Evolutionary conservation across 2,797 vertebrate species (phyloP), one percentile per base, ranked within the genome.

Genomic region (Sorex maritimensis): DNA sequence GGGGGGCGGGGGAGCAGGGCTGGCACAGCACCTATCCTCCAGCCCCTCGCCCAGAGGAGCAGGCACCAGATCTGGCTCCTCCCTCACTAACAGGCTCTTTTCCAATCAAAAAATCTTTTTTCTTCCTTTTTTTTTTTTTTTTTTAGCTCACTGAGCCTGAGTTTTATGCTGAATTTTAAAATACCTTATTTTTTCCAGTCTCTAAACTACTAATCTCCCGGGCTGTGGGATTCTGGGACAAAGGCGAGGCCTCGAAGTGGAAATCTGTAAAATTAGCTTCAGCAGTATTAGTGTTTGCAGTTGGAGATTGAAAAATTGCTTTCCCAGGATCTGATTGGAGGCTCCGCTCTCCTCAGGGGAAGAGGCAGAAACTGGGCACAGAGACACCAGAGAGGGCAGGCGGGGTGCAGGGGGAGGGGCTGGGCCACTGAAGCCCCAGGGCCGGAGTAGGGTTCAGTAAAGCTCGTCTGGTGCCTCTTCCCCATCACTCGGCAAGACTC

Each of bases 231-330:
- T 97, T 98, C 97, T 98, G 98, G 98, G 98, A 98, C 98, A 98
- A 98, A 98, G 97, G 97, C 89, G 38, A 98, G 96, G 97, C 97
- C 21, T 10, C 95, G 91, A 97, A 98, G 98, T 98, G 97, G 98
- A 98, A 98, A 98, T 98, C 97, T 98, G 98, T 98, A 98, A 98
- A 98, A 98, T 98, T 98, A 98, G 98, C 97, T 98, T 97, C 97
- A 93, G 97, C 92, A 41, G 97, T 94, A 96, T 98, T 97, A 97
- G 95, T 97, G 97, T 98, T 98, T 98, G 97, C 98, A 96, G 97
- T 97, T 97, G 96, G 96, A 97, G 98, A 95, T 96, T 98, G 97
- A 96, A 97, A 97, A 97, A 96, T 95, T 97, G 94, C 72, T 6
- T 96, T 97, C 88, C 78, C 92, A 34, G 79, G 68, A 82, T 81